Conservation (phyloP, 2,888 invertebrate species). For the Scrobipalpa atriplicella region DNA sequence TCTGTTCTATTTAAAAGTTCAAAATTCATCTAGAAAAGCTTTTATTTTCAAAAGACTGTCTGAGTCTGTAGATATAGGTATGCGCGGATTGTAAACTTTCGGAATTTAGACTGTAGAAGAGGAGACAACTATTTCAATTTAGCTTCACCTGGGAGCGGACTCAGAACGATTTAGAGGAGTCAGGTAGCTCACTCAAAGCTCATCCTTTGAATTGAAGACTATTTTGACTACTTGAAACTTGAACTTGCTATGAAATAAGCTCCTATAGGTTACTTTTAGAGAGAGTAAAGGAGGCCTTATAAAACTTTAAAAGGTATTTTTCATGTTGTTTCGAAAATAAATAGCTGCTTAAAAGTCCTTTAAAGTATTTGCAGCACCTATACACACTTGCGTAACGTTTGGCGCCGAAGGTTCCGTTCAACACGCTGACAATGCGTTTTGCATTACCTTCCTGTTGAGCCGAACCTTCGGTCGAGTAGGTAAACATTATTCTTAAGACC, state of each 20-base stretch:
- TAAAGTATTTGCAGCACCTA: too few relatives aligned
- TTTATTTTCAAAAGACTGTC: conserved; percentile 2
- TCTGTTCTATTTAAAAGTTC: too few relatives aligned
- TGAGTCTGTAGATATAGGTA: not conserved
- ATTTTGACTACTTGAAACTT: not conserved
- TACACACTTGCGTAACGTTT: too few relatives aligned
- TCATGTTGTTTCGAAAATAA: too few relatives aligned
- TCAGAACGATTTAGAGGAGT: not conserved
- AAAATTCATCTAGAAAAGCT: not conserved
- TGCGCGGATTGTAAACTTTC: conserved; percentile 2
- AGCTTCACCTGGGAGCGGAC: not conserved
- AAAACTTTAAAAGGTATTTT: too few relatives aligned
- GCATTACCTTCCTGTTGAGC: too few relatives aligned
- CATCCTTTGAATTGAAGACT: not conserved
- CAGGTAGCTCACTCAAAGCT: not conserved
- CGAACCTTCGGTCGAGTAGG: not conserved
- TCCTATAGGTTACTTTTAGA: too few relatives aligned
- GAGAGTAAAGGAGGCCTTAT: too few relatives aligned
- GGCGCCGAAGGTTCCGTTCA: too few relatives aligned
- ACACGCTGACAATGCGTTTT: too few relatives aligned
- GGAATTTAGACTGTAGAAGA: conserved; percentile 2
- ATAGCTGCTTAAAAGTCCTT: too few relatives aligned
- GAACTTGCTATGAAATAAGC: too few relatives aligned
- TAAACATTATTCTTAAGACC: not conserved
- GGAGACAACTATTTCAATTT: conserved; percentile 17